A percentile compares a stretch with the other conserved stretches of the same genome.
Conservation (phyloP, 2,888 invertebrate species). For the Polyploca ridens region DNA sequence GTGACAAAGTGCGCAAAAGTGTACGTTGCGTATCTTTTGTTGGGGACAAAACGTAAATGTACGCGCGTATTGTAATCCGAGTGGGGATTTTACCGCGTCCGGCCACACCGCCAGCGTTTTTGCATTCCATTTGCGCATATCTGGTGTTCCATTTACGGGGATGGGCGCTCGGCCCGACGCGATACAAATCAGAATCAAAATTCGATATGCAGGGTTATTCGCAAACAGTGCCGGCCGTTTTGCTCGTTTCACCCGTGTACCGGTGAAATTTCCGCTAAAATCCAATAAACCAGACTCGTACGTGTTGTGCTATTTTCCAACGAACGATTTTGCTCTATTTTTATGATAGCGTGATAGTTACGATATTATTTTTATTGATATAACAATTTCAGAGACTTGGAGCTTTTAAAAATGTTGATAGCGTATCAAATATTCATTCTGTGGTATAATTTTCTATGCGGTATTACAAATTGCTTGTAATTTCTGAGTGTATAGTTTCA, state of each 20-base stretch:
- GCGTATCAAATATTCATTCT: not conserved
- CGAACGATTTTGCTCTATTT: slow-evolving; percentile 41
- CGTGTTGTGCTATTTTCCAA: slow-evolving; percentile 46
- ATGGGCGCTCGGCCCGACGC: slow-evolving; percentile 25
- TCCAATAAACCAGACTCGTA: slow-evolving; percentile 67
- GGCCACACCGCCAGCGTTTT: slow-evolving; percentile 50
- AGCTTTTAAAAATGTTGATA: not conserved
- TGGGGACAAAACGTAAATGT: slow-evolving; percentile 6
- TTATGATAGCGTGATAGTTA: slow-evolving; percentile 32
- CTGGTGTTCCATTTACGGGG: slow-evolving; percentile 50
- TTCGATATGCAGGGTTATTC: slow-evolving; percentile 73
- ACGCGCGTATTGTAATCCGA: slow-evolving; percentile 21
- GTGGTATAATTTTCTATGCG: not conserved
- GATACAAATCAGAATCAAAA: slow-evolving; percentile 75
- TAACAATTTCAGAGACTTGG: not conserved
- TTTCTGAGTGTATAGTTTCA: no score
- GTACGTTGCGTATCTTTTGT: slow-evolving; percentile 3
- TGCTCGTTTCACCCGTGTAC: slow-evolving; percentile 57
- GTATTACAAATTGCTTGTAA: not conserved
- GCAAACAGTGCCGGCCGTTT: slow-evolving; percentile 60
- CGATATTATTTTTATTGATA: slow-evolving; percentile 16
- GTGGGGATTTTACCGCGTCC: slow-evolving; percentile 30
- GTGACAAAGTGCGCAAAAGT: slow-evolving; percentile 2
- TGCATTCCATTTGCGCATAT: slow-evolving; percentile 63
- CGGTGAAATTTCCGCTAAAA: slow-evolving; percentile 78